Evolutionary conservation across 2,113 vertebrate genomes (phyloP).

Genomic region (Boleophthalmus pectinirostris): DNA sequence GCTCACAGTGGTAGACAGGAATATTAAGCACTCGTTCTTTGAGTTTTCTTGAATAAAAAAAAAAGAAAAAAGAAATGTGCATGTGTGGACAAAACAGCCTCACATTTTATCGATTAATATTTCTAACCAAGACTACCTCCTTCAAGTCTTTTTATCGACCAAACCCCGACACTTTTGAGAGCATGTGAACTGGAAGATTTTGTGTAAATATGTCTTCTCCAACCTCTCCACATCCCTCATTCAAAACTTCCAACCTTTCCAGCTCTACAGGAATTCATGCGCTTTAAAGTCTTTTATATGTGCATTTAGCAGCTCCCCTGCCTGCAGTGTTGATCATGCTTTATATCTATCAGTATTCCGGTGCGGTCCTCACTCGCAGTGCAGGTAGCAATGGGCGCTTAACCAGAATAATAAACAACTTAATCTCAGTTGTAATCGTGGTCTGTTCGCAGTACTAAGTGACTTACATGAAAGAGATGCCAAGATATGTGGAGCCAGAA

Average conservation of each 20-base stretch:
- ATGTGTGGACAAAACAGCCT: not conserved
- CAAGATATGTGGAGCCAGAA: conserved; percentile 54
- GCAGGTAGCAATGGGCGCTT: conserved; percentile 41
- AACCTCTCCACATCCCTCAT: not conserved
- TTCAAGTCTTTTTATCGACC: conserved; percentile 3
- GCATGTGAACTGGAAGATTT: not conserved
- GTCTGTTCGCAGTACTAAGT: conserved; percentile 44
- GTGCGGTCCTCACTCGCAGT: conserved; percentile 41
- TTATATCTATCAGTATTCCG: conserved; percentile 53
- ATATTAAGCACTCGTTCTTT: not conserved
- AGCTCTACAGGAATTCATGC: not conserved
- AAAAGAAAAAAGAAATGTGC: not conserved
- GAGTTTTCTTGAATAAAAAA: not conserved
- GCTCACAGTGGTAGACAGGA: not conserved
- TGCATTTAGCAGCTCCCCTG: not conserved
- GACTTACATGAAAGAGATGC: conserved; percentile 57
- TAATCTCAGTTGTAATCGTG: conserved; percentile 71
- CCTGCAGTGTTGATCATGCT: conserved; percentile 35
- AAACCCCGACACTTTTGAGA: not conserved
- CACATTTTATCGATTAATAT: conserved; percentile 7
- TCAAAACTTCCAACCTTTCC: not conserved
- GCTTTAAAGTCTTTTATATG: conserved; percentile 3
- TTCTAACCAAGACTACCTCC: conserved; percentile 3
- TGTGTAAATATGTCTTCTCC: not conserved
- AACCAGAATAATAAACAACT: conserved; percentile 67